phyloP scores from a whole-genome alignment of 2,888 invertebrate genomes.

The Ceraclea dissimilis region DNA sequence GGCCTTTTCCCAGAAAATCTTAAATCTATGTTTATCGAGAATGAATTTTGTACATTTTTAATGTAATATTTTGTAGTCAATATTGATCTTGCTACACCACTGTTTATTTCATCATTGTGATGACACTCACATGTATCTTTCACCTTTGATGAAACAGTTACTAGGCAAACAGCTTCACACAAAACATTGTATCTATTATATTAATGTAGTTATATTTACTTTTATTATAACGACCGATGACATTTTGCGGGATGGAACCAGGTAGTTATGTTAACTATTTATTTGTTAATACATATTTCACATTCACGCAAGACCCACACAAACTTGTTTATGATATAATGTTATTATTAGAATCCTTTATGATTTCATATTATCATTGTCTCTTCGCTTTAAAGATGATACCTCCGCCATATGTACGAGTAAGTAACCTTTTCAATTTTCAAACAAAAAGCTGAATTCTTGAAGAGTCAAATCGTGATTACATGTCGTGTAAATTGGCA shows the following conservation, averaged over 20 bases:
- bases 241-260: neutral
- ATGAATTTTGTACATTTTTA: too few species aligned
- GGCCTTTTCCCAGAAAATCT: too few species aligned
- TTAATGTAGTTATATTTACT: too few species aligned
- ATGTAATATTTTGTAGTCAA: too few species aligned
- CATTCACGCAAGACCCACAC: neutral
- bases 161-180: neutral
- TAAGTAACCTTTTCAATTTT: neutral
- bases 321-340: neutral
- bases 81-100: too few species aligned
- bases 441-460: neutral
- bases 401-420: too few species aligned
- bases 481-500: too few species aligned
- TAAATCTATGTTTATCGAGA: too few species aligned
- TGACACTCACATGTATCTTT: neutral
- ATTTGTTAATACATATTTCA: neutral
- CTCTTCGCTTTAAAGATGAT: neutral
- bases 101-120: neutral
- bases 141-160: constrained; percentile 1
- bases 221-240: neutral
- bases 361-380: neutral
- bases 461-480: neutral
- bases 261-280: neutral
- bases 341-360: neutral
- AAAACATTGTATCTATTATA: neutral